Evolutionary conservation across 2,113 vertebrate species (phyloP).

Genomic region (Odontophorus gujanensis): DNA sequence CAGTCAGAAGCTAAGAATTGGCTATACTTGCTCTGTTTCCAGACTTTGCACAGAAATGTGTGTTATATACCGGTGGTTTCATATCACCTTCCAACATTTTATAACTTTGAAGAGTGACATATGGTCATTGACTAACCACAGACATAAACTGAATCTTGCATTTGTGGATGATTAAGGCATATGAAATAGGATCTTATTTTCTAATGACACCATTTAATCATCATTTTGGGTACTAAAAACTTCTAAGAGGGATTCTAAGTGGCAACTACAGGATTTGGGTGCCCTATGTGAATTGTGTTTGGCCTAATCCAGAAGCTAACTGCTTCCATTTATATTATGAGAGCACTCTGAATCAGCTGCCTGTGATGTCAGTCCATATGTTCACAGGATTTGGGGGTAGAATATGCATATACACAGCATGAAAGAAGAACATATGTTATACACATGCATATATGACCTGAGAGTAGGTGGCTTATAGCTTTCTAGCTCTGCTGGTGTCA

Average conservation of each 20-base stretch:
- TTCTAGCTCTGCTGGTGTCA: neutral
- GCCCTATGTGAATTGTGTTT: neutral
- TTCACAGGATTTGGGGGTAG: neutral
- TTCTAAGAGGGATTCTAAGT: neutral
- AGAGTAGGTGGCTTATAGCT: neutral
- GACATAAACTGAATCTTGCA: neutral
- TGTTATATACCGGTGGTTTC: neutral
- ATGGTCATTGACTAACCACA: neutral
- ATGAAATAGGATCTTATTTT: neutral
- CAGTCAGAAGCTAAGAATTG: neutral
- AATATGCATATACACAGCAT: neutral
- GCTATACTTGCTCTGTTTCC: neutral
- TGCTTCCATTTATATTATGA: neutral
- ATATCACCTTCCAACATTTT: neutral
- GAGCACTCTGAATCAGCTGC: neutral
- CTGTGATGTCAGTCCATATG: neutral
- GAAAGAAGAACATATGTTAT: neutral
- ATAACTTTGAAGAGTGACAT: neutral
- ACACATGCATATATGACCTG: neutral
- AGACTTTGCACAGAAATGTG: neutral
- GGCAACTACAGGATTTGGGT: neutral
- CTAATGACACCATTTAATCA: neutral
- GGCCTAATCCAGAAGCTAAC: neutral
- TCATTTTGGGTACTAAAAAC: neutral
- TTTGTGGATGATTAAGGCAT: neutral